phyloP scores from a whole-genome alignment of 2,888 invertebrate genomes.

The Leptopilina drosophilae region DNA sequence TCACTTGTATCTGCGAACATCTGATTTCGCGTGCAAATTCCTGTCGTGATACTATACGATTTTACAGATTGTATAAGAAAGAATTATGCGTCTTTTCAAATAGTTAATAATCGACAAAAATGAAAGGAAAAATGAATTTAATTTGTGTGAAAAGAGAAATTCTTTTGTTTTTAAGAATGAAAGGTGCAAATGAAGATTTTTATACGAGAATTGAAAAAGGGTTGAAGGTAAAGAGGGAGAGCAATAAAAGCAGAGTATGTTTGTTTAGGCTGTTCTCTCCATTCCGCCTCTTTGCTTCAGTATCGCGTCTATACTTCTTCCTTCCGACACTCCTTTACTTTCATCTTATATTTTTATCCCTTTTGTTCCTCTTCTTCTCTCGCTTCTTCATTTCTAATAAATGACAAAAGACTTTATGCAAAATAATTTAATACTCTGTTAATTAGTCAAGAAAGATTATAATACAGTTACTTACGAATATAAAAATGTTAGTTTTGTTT shows the following conservation, averaged over 20 bases:
- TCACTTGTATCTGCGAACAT: constrained; percentile 57
- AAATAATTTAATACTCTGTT: too few relatives aligned
- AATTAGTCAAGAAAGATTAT: too few relatives aligned
- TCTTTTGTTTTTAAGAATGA: not conserved
- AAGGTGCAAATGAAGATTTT: constrained; percentile 60
- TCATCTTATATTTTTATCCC: constrained; percentile 46
- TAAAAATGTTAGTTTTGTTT: too few relatives aligned
- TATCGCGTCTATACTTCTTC: constrained; percentile 39
- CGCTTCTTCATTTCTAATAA: too few relatives aligned
- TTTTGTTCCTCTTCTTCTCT: constrained; percentile 46
- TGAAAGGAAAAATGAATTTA: constrained; percentile 54
- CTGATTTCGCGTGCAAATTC: constrained; percentile 48
- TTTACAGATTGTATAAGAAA: not conserved
- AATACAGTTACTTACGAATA: too few relatives aligned
- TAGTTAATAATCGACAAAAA: too few relatives aligned
- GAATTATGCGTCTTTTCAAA: not conserved
- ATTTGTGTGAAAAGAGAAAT: constrained; percentile 35
- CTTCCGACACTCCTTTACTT: constrained; percentile 44
- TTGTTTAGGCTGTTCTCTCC: constrained; percentile 74
- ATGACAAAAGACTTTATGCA: too few relatives aligned
- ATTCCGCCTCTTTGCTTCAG: constrained; percentile 58
- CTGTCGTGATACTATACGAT: not conserved
- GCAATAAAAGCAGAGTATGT: constrained; percentile 75
- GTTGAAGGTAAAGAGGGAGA: constrained; percentile 64
- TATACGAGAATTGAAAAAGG: constrained; percentile 56